phyloP scores from a whole-genome alignment of 2,113 vertebrate genomes.

The Oxyura jamaicensis region DNA sequence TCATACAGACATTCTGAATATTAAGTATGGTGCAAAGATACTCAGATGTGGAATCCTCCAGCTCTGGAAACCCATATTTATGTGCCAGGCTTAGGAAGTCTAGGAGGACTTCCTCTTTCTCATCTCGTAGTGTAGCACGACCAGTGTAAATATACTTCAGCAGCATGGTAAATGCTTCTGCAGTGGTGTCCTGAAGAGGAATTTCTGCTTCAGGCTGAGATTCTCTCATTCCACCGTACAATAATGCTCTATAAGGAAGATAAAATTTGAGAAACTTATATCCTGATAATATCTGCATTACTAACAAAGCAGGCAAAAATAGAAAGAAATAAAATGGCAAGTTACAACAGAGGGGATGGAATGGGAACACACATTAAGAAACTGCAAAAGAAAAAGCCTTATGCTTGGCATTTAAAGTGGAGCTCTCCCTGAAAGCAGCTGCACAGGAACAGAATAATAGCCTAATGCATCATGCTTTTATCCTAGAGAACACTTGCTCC shows the following conservation, averaged over 20 bases:
- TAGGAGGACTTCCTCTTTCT: conserved; percentile 93
- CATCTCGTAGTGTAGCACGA: conserved; percentile 90
- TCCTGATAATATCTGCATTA: neutral
- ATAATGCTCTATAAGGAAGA: conserved; percentile 82
- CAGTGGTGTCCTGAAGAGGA: conserved; percentile 90
- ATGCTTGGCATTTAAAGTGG: neutral
- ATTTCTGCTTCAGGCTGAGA: conserved; percentile 96
- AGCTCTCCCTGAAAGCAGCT: neutral
- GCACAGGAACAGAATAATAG: neutral
- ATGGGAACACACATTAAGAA: neutral
- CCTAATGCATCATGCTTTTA: neutral
- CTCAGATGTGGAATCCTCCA: conserved; percentile 95
- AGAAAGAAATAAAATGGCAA: neutral
- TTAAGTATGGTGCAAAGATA: conserved; percentile 96
- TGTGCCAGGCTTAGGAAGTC: conserved; percentile 96
- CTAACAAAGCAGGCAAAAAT: neutral
- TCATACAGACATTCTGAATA: conserved; percentile 95
- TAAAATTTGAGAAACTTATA: neutral
- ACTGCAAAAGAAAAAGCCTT: neutral
- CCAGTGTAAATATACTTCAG: conserved; percentile 97
- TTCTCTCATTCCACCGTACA: conserved; percentile 97
- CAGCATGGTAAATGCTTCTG: conserved; percentile 96
- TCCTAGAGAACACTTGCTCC: neutral
- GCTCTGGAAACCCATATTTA: conserved; percentile 94
- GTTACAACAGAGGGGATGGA: neutral